Conservation (phyloP, 2,888 invertebrate genomes). For the Mesopsocus fuscifrons region DNA sequence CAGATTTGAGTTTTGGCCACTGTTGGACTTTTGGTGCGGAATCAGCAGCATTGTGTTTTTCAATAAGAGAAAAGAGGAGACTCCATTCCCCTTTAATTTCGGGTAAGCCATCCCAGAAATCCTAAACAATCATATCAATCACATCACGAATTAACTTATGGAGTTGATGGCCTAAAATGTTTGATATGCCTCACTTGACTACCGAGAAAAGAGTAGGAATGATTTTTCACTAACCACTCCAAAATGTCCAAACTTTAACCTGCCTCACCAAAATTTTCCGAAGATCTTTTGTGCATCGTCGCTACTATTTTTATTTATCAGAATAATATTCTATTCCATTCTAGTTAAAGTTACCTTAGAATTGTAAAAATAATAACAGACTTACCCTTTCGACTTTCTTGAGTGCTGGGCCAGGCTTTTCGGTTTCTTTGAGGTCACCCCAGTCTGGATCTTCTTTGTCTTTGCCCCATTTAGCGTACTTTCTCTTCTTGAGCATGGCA, state of each 20-base stretch:
- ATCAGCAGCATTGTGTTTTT: slow-evolving; percentile 6
- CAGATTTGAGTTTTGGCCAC: slow-evolving; percentile 6
- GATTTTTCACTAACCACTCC: no score
- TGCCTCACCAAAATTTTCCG: no score
- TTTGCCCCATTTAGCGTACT: slow-evolving; percentile 83
- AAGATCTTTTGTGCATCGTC: no score
- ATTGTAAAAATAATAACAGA: slow-evolving; percentile 15
- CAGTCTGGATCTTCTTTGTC: slow-evolving; percentile 84
- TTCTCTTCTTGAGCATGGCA: slow-evolving; percentile 90
- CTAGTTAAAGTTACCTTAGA: no score
- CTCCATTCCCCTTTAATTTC: slow-evolving; percentile 7
- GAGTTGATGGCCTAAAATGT: no score
- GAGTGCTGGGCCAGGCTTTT: slow-evolving; percentile 66
- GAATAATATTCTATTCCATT: no score
- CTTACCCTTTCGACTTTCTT: slow-evolving; percentile 90
- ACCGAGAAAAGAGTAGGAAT: no score
- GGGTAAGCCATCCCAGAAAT: not conserved
- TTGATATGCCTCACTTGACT: no score
- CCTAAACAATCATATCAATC: no score
- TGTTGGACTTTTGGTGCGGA: not conserved
- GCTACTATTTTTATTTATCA: no score
- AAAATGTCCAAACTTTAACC: no score
- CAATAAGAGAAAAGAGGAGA: slow-evolving; percentile 7
- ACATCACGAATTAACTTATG: no score
- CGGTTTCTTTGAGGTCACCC: slow-evolving; percentile 82